Base-by-base conservation (phyloP, 1,140 invertebrate genomes). In the Copidosoma floridanum region DNA sequence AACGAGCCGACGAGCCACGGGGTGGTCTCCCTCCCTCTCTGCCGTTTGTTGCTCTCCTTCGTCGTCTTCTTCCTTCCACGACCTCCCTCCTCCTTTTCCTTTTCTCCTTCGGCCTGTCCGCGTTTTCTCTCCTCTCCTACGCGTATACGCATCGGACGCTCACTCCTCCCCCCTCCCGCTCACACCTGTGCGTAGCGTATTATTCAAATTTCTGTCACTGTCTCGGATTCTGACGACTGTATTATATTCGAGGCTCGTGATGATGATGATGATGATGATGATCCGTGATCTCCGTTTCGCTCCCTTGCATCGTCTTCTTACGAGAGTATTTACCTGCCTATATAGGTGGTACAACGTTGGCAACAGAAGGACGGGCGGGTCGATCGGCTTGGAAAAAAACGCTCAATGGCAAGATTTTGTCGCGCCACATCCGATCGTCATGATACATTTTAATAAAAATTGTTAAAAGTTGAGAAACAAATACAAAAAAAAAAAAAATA, bases 1-100 rank as follows among this genome's bases (percentile, higher is more conserved):
- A 81, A 81, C 68, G 78, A 73, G 76, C 79, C 79, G 79, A 76
- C 77, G 61, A 76, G 69, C 77, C 77, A 79, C 78, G 78, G 78
- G 78, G 78, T 79, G 78, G 78, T 79, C 77, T 78, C 75, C 74
- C 74, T 72, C 72, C 75, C 70, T 68, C 69, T 63, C 61, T 64
- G 61, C 62, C 61, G 67, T 64, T 50, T 68, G 47, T 60, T 67
- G 48, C 57, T 62, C 58, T 41, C 62, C 58, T 8, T 53, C 40
- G 23, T 56, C 37, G 23, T 23, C 54, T 20, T 51, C 64, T 62
- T 23, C 41, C 50, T 53, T 58, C 41, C 14, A 16, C n/a, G 11
- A 7, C 53, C 12, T 41, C 26, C 23, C 12, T 37, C 16, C 43
- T 53, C 56, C 43, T 52, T 40, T 63, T 66, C 63, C 59, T 64